Percentiles rank a stretch among this genome's conserved stretches.
Conservation (phyloP, 2,113 vertebrate genomes). For the Marmota flaviventris region DNA sequence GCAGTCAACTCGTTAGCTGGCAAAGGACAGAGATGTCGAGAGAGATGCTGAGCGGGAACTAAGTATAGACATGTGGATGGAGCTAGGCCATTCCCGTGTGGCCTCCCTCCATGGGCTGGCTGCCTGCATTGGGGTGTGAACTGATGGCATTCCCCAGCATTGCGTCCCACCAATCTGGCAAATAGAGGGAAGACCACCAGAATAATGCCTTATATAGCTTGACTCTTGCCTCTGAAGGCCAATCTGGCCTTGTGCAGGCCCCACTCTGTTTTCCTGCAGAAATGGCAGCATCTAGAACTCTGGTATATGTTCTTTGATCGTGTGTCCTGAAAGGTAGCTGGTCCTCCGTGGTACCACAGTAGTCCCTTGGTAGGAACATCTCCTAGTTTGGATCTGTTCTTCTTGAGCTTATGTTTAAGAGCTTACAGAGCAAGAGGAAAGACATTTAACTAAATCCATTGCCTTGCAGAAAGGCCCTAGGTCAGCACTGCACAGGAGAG, state of each 20-base stretch:
- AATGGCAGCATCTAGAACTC: not conserved
- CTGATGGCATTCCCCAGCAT: not conserved
- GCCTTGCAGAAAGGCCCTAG: not conserved
- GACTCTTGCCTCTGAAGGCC: not conserved
- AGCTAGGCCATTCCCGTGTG: not conserved
- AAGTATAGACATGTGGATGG: not conserved
- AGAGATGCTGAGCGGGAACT: not conserved
- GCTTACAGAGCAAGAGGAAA: not conserved
- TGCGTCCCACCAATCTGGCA: not conserved
- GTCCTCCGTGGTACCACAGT: not conserved
- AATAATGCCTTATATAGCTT: not conserved
- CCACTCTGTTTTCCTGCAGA: not conserved
- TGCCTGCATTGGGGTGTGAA: not conserved
- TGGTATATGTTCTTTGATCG: rapidly evolving
- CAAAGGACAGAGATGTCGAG: not conserved
- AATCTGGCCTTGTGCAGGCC: not conserved
- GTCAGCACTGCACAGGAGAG: not conserved
- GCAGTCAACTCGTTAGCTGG: not conserved
- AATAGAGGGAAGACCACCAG: not conserved
- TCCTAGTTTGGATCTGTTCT: not conserved
- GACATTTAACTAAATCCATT: not conserved
- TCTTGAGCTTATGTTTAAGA: not conserved
- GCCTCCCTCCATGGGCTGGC: not conserved
- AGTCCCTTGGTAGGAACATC: not conserved
- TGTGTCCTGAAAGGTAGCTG: not conserved